phyloP scores from a whole-genome alignment of 2,113 vertebrate species.

The Mirounga angustirostris region DNA sequence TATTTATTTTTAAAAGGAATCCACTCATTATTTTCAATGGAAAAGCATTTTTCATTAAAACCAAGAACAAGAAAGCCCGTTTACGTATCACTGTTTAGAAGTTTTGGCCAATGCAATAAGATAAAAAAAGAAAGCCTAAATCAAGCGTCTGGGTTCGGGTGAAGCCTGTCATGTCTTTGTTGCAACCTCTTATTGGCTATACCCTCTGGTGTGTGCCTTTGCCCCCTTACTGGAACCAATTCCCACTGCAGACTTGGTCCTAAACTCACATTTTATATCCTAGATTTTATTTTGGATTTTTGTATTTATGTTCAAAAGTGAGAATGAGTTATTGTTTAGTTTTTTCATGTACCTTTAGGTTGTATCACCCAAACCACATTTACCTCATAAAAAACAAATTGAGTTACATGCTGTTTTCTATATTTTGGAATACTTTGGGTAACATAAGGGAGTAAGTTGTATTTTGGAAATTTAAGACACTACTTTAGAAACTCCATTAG shows the following conservation, averaged over 20 bases:
- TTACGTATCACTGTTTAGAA: slow-evolving; percentile 22
- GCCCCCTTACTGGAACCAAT: background rate
- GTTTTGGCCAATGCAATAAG: background rate
- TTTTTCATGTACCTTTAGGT: background rate
- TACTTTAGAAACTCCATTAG: background rate
- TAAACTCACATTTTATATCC: background rate
- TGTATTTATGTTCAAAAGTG: slow-evolving; percentile 27
- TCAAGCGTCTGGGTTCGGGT: background rate
- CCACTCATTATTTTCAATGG: background rate
- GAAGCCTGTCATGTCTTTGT: background rate
- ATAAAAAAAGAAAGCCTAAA: background rate
- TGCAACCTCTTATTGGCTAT: fast-evolving
- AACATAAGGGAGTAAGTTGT: background rate
- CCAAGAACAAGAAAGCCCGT: background rate
- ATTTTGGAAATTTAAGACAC: slow-evolving; percentile 28
- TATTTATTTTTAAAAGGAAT: background rate
- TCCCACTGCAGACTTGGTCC: background rate
- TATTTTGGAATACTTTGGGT: slow-evolving; percentile 10
- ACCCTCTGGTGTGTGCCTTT: background rate
- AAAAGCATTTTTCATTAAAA: slow-evolving; percentile 46
- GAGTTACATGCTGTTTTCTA: background rate
- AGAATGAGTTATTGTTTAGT: background rate
- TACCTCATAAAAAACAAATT: slow-evolving; percentile 56
- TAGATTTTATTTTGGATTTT: slow-evolving; percentile 30
- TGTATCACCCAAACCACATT: slow-evolving; percentile 50